These are phyloP conservation scores for Melanotaenia trifasciata DNA, from an alignment of 2,797 vertebrate genomes.

Conservation along the genomic window DNA sequence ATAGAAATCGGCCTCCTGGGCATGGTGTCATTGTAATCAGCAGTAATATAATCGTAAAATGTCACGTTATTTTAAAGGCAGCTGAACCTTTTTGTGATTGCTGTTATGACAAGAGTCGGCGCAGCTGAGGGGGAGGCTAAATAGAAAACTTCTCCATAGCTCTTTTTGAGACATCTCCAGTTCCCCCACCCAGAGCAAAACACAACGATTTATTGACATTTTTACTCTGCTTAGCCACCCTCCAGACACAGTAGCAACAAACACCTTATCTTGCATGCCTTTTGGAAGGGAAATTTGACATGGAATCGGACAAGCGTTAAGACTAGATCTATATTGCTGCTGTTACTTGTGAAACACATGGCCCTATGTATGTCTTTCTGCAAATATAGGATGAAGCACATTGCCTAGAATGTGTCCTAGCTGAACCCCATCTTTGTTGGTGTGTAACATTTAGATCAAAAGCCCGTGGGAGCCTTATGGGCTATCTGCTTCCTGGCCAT, in stretches of 20 bases:
- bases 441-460: slow-evolving; percentile 39
- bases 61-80: slow-evolving; percentile 61
- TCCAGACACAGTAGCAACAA: slow-evolving; percentile 61
- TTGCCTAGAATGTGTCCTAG: slow-evolving; percentile 24
- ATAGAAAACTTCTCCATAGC: slow-evolving; percentile 61
- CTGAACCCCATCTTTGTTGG: slow-evolving; percentile 40
- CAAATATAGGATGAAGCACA: slow-evolving; percentile 21
- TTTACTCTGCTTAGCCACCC: slow-evolving; percentile 67
- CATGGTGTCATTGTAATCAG: slow-evolving; percentile 70
- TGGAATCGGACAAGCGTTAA: slow-evolving; percentile 66
- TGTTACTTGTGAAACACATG: slow-evolving; percentile 50
- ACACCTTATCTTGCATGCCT: slow-evolving; percentile 70
- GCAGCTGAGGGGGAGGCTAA: slow-evolving; percentile 66
- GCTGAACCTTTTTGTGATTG: slow-evolving; percentile 60
- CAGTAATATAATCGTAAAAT: slow-evolving; percentile 76
- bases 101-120: slow-evolving; percentile 60
- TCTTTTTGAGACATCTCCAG: slow-evolving; percentile 61
- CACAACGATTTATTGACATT: slow-evolving; percentile 81
- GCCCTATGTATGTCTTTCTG: slow-evolving; percentile 37
- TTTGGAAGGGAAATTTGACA: slow-evolving; percentile 62
- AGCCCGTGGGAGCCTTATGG: slow-evolving; percentile 41
- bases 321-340: slow-evolving; percentile 50
- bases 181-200: slow-evolving; percentile 65
- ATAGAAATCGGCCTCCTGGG: slow-evolving; percentile 63
- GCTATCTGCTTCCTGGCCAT: slow-evolving; percentile 42